Base-by-base conservation (phyloP, 2,113 vertebrate genomes). In the Cryptoleucopteryx plumbea region DNA sequence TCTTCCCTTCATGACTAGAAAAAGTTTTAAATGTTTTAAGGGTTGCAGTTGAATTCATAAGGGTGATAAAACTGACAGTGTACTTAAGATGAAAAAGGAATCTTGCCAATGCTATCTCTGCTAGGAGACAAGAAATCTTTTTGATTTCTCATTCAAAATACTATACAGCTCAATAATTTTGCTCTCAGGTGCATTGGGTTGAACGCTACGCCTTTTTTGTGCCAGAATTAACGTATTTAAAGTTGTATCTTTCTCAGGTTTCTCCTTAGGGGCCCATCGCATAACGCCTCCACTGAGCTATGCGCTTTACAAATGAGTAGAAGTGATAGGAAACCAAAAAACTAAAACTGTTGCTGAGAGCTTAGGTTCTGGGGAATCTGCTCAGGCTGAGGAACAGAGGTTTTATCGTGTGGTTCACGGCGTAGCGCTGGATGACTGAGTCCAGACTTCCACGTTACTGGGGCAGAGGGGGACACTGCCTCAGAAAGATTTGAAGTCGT, bases 71-170 rank as follows among this genome's bases (percentile, higher is more conserved):
- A 94, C 32, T 95, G 86, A 73, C 91, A 86, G 72, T 47, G 17
- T 86, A 66, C 48, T 94, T 93, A 77, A 79, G 63, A 86, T 83
- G 45, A 83, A 78, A 86, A 68, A 74, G 14, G 21, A 94, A 55
- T 59, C 65, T 92, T 89, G 78, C 84, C 78, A 87, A 61, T 65
- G 29, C 62, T 85, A 4, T 87, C 61, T 73, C 31, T 94, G 58
- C 36, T 91, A 85, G 32, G 73, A 94, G 73, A 92, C 22, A 53
- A 71, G 68, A 94, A 89, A 82, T 87, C 48, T 90, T 91, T 95
- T 94, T 87, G 71, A 87, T 94, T 93, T 94, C 77, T 82, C 58
- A 50, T 92, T 96, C 78, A 85, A 94, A 89, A 91, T 79, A 82
- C 52, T 53, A 22, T 55, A 19, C 68, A 89, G 38, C 81, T 92